These are phyloP conservation scores for Lasioglossum lativentre DNA, from an alignment of 2,888 invertebrate genomes.

Conservation along the genomic window DNA sequence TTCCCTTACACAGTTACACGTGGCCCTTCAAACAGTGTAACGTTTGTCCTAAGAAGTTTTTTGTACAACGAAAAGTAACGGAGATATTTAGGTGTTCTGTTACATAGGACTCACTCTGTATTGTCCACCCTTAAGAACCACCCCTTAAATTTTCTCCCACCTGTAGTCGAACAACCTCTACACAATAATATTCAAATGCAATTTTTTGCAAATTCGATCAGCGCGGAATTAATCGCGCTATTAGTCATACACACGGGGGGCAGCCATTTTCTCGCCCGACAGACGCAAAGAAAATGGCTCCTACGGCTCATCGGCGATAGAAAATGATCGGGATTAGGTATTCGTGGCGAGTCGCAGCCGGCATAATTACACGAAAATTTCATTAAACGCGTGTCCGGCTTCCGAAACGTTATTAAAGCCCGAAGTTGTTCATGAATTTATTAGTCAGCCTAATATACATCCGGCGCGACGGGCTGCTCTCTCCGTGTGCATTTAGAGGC, in stretches of 20 bases:
- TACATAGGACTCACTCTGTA: too few relatives aligned
- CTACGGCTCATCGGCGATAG: background rate
- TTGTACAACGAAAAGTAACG: too few relatives aligned
- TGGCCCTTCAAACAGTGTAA: too few relatives aligned
- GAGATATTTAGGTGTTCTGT: too few relatives aligned
- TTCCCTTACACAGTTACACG: too few relatives aligned
- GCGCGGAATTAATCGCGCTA: background rate
- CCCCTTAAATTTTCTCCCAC: too few relatives aligned
- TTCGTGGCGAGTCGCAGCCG: background rate
- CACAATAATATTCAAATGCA: too few relatives aligned
- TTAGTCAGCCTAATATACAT: slow-evolving; percentile 33
- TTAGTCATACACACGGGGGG: too few relatives aligned
- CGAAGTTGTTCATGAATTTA: slow-evolving; percentile 47
- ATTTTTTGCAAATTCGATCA: too few relatives aligned
- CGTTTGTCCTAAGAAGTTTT: too few relatives aligned
- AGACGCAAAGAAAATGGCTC: background rate
- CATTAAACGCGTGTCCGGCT: slow-evolving; percentile 40
- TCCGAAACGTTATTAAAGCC: slow-evolving; percentile 48
- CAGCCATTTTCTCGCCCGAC: background rate
- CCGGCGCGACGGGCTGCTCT: background rate
- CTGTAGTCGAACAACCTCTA: too few relatives aligned
- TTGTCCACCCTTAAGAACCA: too few relatives aligned
- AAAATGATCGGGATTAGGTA: background rate
- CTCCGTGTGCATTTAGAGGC: slow-evolving; percentile 11
- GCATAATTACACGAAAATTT: slow-evolving; percentile 44